Percentiles rank a stretch among this genome's conserved stretches.
Conservation (phyloP, 2,113 vertebrate species). For the Pluvialis apricaria region DNA sequence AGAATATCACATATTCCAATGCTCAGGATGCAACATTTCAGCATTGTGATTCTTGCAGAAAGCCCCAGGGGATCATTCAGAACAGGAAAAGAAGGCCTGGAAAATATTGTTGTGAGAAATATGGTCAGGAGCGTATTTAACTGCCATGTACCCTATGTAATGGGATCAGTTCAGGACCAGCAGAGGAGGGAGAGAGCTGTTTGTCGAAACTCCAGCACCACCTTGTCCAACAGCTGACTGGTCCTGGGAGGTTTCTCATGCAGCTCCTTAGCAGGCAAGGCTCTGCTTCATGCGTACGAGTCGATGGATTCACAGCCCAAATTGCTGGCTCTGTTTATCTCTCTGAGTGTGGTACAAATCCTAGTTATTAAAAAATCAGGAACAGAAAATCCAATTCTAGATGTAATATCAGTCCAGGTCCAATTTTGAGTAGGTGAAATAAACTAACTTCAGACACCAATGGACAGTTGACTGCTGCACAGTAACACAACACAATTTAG, state of each 20-base stretch:
- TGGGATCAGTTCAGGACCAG: neutral
- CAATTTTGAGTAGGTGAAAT: constrained; percentile 56
- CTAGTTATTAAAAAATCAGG: constrained; percentile 56
- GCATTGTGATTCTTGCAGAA: neutral
- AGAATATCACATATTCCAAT: neutral
- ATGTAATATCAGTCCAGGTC: constrained; percentile 30
- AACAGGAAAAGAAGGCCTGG: neutral
- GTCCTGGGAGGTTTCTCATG: neutral
- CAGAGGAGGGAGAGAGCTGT: neutral
- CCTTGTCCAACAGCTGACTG: neutral
- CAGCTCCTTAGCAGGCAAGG: neutral
- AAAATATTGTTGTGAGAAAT: neutral
- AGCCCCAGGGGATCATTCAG: neutral
- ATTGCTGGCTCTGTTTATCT: constrained; percentile 16
- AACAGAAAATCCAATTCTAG: constrained; percentile 66
- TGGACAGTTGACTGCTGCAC: constrained; percentile 62
- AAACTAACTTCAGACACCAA: constrained; percentile 61
- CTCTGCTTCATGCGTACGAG: neutral
- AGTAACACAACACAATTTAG: constrained; percentile 69
- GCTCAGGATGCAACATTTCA: neutral
- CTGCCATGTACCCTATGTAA: neutral
- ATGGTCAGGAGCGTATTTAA: neutral
- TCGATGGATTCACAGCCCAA: neutral
- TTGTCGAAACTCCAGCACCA: neutral
- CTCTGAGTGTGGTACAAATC: constrained; percentile 18